Percentiles rank a stretch among this genome's conserved stretches.
Conservation (phyloP, 2,113 vertebrate species). For the Paradisaea rubra region DNA sequence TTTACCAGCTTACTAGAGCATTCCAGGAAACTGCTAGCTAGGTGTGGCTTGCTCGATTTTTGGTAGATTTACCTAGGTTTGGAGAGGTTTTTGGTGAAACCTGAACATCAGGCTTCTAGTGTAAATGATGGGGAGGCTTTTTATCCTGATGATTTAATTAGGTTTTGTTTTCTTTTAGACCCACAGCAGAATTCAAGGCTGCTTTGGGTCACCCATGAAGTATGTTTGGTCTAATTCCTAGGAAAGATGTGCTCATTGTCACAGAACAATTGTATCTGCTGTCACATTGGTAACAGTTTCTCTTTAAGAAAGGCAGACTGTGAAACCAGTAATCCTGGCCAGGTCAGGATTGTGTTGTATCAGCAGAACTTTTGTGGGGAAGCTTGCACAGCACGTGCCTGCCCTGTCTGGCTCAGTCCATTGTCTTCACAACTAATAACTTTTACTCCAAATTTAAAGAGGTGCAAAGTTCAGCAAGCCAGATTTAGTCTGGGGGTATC, state of each 20-base stretch:
- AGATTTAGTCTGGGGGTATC: constrained; percentile 1
- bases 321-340: not conserved
- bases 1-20: not conserved
- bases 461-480: not conserved
- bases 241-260: not conserved
- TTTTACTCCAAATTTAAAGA: constrained; percentile 49
- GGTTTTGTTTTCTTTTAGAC: not conserved
- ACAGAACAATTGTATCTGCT: not conserved
- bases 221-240: not conserved
- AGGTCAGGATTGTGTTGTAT: constrained; percentile 58
- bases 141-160: not conserved
- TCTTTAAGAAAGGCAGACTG: constrained; percentile 43
- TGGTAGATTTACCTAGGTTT: not conserved
- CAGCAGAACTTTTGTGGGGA: constrained; percentile 57
- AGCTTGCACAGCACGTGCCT: constrained; percentile 54
- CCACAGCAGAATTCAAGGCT: not conserved
- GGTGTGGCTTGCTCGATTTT: not conserved
- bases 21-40: not conserved
- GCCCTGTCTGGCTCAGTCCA: constrained; percentile 21
- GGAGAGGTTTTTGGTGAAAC: not conserved
- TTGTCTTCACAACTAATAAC: constrained; percentile 25
- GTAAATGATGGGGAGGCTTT: not conserved
- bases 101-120: not conserved
- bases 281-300: not conserved
- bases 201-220: not conserved